Percentiles rank a stretch among this genome's conserved stretches.
phyloP scores from a whole-genome alignment of 2,113 vertebrate genomes.

The Dromiciops gliroides region DNA sequence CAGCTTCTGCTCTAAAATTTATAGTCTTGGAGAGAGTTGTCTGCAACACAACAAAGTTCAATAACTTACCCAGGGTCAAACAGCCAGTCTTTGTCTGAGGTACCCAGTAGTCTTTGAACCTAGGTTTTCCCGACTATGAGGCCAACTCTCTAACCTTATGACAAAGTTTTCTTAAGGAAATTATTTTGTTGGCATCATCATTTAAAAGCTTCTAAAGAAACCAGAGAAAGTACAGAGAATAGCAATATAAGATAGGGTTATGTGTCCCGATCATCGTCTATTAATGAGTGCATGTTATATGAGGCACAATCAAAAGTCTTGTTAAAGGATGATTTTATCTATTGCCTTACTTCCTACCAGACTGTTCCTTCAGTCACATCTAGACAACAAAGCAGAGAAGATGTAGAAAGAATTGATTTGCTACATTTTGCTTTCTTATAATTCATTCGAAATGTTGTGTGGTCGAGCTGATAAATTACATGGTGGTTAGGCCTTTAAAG shows the following conservation, averaged over 20 bases:
- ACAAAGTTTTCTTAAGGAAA: not conserved
- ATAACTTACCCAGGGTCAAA: not conserved
- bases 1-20: not conserved
- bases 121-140: not conserved
- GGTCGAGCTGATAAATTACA: not conserved
- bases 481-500: not conserved
- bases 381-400: not conserved
- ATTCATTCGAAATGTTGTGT: not conserved
- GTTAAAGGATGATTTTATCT: not conserved
- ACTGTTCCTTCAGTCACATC: not conserved
- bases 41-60: not conserved
- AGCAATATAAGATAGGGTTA: constrained; percentile 7
- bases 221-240: constrained; percentile 55
- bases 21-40: not conserved
- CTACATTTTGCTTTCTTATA: not conserved
- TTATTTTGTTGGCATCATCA: not conserved
- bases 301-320: not conserved
- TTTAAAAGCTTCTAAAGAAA: constrained; percentile 49
- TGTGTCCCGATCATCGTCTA: not conserved
- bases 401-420: not conserved
- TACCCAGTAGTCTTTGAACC: not conserved
- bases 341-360: not conserved
- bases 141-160: not conserved
- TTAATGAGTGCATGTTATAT: not conserved
- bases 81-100: not conserved